phyloP scores from a whole-genome alignment of 2,797 vertebrate genomes.

The Tolypeutes matacus region DNA sequence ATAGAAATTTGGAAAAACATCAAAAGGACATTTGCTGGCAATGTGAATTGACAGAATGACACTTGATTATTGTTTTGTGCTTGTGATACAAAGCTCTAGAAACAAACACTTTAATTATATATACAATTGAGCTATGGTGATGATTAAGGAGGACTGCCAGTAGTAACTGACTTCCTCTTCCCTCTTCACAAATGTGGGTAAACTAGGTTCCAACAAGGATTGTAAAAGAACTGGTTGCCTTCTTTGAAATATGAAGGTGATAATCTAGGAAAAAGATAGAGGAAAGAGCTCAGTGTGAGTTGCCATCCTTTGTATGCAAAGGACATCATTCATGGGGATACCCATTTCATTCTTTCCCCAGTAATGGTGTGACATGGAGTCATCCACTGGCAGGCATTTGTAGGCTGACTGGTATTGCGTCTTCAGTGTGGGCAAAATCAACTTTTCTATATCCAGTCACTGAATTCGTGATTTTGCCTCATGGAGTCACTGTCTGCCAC shows the following conservation, averaged over 20 bases:
- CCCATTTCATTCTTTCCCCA: background rate
- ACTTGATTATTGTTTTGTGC: constrained; percentile 5
- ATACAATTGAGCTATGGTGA: background rate
- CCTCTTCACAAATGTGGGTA: background rate
- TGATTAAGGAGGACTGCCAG: background rate
- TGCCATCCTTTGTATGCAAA: background rate
- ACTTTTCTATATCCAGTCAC: background rate
- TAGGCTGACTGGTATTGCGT: background rate
- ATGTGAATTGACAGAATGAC: background rate
- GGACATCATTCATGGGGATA: background rate
- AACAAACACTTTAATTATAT: constrained; percentile 34
- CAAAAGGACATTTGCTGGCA: constrained; percentile 18
- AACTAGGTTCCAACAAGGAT: constrained; percentile 11
- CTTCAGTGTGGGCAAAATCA: background rate
- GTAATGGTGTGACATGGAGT: background rate
- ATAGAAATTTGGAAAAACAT: constrained; percentile 31
- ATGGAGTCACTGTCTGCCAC: background rate
- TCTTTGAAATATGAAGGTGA: constrained; percentile 3
- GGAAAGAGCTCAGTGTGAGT: background rate
- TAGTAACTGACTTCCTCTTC: background rate
- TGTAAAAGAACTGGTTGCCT: background rate
- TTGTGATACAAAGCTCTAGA: constrained; percentile 17
- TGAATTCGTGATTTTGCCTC: constrained; percentile 49
- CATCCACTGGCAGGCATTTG: background rate
- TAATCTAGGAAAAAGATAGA: constrained; percentile 27